A percentile compares a stretch with the other conserved stretches of the same genome.
These are phyloP conservation scores for Caenorhabditis sulstoni DNA, from an alignment of 2,888 invertebrate species.

Conservation along the genomic window DNA sequence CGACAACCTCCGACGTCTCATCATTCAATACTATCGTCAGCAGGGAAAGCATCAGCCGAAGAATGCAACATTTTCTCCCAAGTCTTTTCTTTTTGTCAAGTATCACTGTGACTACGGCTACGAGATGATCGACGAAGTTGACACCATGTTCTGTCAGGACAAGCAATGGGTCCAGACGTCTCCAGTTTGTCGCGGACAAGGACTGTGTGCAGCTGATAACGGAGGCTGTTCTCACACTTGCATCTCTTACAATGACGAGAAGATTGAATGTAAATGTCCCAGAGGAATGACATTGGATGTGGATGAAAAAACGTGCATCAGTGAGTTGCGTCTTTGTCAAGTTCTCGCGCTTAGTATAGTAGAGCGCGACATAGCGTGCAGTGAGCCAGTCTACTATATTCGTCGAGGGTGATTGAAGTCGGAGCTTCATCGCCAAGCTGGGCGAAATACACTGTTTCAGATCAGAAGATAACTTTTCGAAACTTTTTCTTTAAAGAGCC, in stretches of 20 bases:
- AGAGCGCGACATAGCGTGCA: too few relatives aligned
- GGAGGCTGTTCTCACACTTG: conserved; percentile 79
- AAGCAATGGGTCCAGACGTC: conserved; percentile 77
- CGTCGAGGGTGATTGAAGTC: too few relatives aligned
- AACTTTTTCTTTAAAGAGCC: conserved; percentile 69
- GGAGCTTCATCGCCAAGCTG: too few relatives aligned
- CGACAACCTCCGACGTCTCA: conserved; percentile 77
- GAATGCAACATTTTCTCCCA: conserved; percentile 67
- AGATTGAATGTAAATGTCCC: conserved; percentile 79
- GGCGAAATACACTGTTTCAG: too few relatives aligned
- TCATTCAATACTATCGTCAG: conserved; percentile 79
- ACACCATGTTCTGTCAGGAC: conserved; percentile 79
- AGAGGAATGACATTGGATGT: conserved; percentile 76
- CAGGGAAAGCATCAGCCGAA: conserved; percentile 75
- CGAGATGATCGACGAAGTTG: conserved; percentile 79
- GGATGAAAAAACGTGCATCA: conserved; percentile 77
- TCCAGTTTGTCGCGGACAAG: conserved; percentile 77
- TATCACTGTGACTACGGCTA: conserved; percentile 80
- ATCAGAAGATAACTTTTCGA: not conserved
- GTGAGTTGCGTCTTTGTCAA: conserved; percentile 62
- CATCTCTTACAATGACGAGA: conserved; percentile 74
- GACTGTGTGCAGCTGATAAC: conserved; percentile 76
- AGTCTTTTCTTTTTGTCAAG: conserved; percentile 79
- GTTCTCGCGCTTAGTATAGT: too few relatives aligned
- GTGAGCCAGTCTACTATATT: too few relatives aligned